Evolutionary conservation across 2,113 vertebrate genomes (phyloP), one percentile per base, ranked within the genome.

Genomic region (Tachysurus vachellii): DNA sequence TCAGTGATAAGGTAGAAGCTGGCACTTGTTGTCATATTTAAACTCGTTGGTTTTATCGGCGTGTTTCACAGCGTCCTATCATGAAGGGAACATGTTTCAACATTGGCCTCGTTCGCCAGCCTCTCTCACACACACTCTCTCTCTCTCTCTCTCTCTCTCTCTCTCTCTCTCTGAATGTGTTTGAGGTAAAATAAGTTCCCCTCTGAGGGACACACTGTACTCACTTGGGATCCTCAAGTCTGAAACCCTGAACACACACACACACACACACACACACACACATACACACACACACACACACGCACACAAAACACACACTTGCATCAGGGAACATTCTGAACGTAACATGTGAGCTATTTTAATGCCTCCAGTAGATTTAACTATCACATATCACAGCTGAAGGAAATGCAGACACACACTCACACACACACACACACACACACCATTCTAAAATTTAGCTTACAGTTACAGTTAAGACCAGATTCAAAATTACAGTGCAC

Each of bases 1-100:
- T 68, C 64, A 62, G 75, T 89, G 94, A 95, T 94, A 93, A 94
- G 91, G 86, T 12, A n/a, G 64, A 50, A 79, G 85, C 59, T 57
- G 56, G 71, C 53, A 64, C 53, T 42, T 42, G 23, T 76, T 13
- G 16, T 62, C 54, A 5, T 75, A 62, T 42, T 26, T 19, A 44
- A 71, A 66, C 79, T n/a, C 11, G 5, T 53, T 16, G 56, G 28
- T 79, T 82, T 88, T 86, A 86, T 90, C 84, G 23, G 28, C 1
- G 14, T 16, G 42, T 50, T 84, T 54, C 89, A 89, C 61, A 66
- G 64, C 12, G 36, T 47, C 11, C 36, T 86, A 75, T 47, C 70
- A 57, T 36, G 62, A 75, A 9, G 16, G 50, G 7, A 73, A 82
- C 80, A 76, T 77, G 50, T 56, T 47, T 28, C 21, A 88, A 28